Evolutionary conservation across 2,797 vertebrate species (phyloP).

Genomic region (Pterois miles): DNA sequence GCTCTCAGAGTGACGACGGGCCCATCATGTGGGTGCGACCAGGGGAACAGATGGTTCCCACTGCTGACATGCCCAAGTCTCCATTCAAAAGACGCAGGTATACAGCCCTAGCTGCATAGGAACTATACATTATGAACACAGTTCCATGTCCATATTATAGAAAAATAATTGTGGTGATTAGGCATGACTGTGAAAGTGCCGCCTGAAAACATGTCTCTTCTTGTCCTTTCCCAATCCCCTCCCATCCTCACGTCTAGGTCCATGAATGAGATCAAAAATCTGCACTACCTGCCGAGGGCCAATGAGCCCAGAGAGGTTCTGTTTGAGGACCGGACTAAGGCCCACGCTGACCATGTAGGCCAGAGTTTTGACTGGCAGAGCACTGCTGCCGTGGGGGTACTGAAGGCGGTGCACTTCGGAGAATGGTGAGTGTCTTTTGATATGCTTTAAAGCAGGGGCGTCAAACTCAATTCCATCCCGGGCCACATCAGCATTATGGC

Average conservation of each 20-base stretch:
- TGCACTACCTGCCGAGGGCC: constrained; percentile 96
- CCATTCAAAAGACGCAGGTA: constrained; percentile 98
- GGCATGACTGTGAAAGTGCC: not conserved
- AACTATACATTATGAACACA: not conserved
- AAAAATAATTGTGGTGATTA: not conserved
- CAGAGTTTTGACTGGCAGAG: constrained; percentile 99
- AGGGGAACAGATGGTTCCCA: constrained; percentile 98
- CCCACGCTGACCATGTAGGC: constrained; percentile 97
- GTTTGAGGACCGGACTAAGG: constrained; percentile 96
- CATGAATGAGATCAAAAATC: constrained; percentile 98
- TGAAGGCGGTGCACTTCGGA: constrained; percentile 98
- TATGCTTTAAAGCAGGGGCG: not conserved
- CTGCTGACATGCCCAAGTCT: constrained; percentile 98
- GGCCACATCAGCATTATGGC: too few species aligned
- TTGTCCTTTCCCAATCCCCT: not conserved
- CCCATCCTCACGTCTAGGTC: constrained; percentile 80
- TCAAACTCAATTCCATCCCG: too few species aligned
- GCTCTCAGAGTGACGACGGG: constrained; percentile 97
- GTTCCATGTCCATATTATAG: not conserved
- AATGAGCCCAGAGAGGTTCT: constrained; percentile 97
- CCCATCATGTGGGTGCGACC: constrained; percentile 99
- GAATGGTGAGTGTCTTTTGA: constrained; percentile 85
- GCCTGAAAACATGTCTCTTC: not conserved
- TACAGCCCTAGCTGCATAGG: not conserved
- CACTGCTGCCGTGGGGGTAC: constrained; percentile 97